Evolutionary conservation across 2,113 vertebrate species (phyloP), one percentile per base, ranked within the genome.

Genomic region (Theristicus caerulescens): DNA sequence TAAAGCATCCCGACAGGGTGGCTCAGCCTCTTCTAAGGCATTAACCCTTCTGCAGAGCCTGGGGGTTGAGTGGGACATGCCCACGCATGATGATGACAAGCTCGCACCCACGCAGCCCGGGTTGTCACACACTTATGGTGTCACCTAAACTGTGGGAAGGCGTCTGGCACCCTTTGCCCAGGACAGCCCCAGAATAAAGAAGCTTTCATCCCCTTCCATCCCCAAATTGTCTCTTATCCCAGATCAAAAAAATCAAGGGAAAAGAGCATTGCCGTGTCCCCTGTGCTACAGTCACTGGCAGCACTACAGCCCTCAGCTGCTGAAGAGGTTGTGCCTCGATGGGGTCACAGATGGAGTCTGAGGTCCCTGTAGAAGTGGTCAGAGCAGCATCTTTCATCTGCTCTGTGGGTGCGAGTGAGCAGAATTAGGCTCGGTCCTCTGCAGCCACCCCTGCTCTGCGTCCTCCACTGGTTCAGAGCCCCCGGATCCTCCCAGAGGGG

Each of bases 271-370:
- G 0, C 40, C 0, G 0, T 16, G 29, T 14, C 22, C 31, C 20
- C 17, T 1, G 1, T 0, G 6, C 11, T 22, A 11, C 1, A 7
- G 18, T 14, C 25, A 38, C 25, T 2, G 0, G 22, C 64, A 38
- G 42, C 57, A 10, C 13, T 9, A 13, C 29, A 49, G 67, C 25
- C 13, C 26, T 31, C 26, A 9, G 31, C 21, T 1, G 0, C 44
- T n/a, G 58, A 11, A 22, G 38, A 29, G 16, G 2, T 21, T 11
- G 49, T 21, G 31, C 18, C n/a, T 59, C 0, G 0, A 20, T 7
- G 22, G 65, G 22, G 13, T 38, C 18, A 11, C 62, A 27, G 34
- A 1, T 17, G 5, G 25, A 42, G 19, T 1, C 17, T 17, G 52
- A 20, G 16, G 31, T 55, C n/a, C n/a, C 58, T 1, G 0, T 2